Evolutionary conservation across 2,797 vertebrate genomes (phyloP), one percentile per base, ranked within the genome.

Genomic region (Scolopax rusticola): DNA sequence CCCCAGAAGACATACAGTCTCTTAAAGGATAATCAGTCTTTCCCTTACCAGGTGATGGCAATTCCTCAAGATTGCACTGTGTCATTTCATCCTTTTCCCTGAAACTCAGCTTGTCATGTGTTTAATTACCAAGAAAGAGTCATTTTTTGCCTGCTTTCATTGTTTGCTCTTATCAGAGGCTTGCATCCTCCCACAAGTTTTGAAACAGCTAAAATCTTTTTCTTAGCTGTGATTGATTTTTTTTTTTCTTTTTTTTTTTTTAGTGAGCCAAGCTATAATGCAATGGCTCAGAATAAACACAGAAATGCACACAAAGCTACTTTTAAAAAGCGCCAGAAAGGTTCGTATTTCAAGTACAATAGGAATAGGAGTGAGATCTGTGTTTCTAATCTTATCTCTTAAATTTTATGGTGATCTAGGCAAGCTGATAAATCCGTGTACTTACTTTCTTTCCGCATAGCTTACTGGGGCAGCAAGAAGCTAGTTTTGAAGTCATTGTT

Each of bases 381-480:
- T 33, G 6, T 91, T 89, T 86, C 57, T 84, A 67, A 73, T 89
- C 76, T 90, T 84, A 84, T 81, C 79, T 89, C 23, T 59, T 15
- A 30, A 76, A 9, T 88, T 95, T 84, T 95, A 87, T 77, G 67
- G 53, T 76, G 21, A 45, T 78, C 41, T 56, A 57, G 45, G 63
- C 48, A 89, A 57, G 19, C 15, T 91, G 86, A 68, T 87, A 91
- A 68, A 69, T 85, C 48, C 73, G 15, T 89, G 30, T 92, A 19
- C 75, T 87, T 89, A 73, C 80, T 93, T 92, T 90, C 61, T 74
- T 95, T 84, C 56, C 63, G 76, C 50, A 28, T 84, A 76, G 20
- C 6, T 88, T 53, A 25, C 11, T 28, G 28, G 21, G 38, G 9
- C 41, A 57, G 45, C 43, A 19, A 60, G n/a, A 38, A 73, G 36